Percentiles rank a stretch among this genome's conserved stretches.
phyloP scores from a whole-genome alignment of 1,140 invertebrate genomes.

The Drosophila hydei region DNA sequence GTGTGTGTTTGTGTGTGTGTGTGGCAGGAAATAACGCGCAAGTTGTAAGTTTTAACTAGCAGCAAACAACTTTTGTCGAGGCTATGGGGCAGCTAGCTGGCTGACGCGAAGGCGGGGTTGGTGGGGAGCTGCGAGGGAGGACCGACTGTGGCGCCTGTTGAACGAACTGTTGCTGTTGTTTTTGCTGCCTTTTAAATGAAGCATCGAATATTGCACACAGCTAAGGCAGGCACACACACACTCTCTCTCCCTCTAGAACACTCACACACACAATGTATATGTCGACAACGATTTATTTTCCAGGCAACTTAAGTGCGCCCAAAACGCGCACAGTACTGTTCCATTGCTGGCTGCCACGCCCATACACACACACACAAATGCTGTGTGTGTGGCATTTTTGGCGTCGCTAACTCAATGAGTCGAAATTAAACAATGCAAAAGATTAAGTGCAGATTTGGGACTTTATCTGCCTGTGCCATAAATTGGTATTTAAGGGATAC shows the following conservation, averaged over 20 bases:
- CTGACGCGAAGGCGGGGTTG: constrained; percentile 16
- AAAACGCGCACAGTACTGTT: constrained; percentile 51
- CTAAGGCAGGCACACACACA: constrained; percentile 8
- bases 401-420: constrained; percentile 79
- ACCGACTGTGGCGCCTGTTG: constrained; percentile 61
- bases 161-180: constrained; percentile 55
- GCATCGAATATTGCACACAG: constrained; percentile 70
- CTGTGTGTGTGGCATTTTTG: constrained; percentile 54
- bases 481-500: constrained; percentile 84
- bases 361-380: constrained; percentile 24
- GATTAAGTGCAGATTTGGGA: constrained; percentile 84
- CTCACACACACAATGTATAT: constrained; percentile 41
- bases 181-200: constrained; percentile 74
- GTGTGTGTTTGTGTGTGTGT: constrained; percentile 53
- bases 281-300: constrained; percentile 75
- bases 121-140: neutral
- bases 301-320: constrained; percentile 68
- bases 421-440: constrained; percentile 84
- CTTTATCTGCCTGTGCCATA: constrained; percentile 84
- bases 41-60: constrained; percentile 80
- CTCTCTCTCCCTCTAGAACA: neutral
- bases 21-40: constrained; percentile 79
- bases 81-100: neutral
- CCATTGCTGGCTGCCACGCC: constrained; percentile 50
- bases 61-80: constrained; percentile 52